Conservation (phyloP, 1,140 invertebrate species). For the Drosophila cardini region DNA sequence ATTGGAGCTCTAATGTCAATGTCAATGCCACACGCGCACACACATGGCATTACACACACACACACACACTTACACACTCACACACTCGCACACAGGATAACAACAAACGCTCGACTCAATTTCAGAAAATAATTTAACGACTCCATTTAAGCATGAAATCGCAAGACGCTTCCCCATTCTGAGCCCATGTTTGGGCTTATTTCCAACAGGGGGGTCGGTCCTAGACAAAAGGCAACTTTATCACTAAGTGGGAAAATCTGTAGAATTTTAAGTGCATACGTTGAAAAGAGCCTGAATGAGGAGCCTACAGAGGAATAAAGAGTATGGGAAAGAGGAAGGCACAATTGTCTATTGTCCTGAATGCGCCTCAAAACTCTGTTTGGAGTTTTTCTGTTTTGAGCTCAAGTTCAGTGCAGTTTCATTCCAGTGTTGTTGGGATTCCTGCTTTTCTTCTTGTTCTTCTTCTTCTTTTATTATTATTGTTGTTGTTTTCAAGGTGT, state of each 20-base stretch:
- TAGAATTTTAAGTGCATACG: constrained; percentile 75
- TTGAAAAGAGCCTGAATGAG: constrained; percentile 5
- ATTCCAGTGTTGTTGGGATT: neutral
- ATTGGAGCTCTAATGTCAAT: constrained; percentile 58
- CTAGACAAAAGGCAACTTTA: constrained; percentile 76
- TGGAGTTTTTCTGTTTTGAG: constrained; percentile 32
- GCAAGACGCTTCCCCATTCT: constrained; percentile 40
- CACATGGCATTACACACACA: constrained; percentile 2
- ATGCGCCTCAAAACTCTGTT: constrained; percentile 43
- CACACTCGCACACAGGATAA: constrained; percentile 23
- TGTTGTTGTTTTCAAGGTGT: constrained; percentile 73
- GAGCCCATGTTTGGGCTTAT: constrained; percentile 58
- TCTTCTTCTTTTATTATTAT: constrained; percentile 6
- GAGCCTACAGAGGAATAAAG: constrained; percentile 26
- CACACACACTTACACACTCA: constrained; percentile 28
- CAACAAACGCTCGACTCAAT: constrained; percentile 75
- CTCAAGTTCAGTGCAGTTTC: constrained; percentile 54
- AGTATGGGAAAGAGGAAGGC: constrained; percentile 1
- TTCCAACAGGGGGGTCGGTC: constrained; percentile 19
- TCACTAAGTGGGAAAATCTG: constrained; percentile 81
- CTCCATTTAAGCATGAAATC: constrained; percentile 80
- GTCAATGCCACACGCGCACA: constrained; percentile 66
- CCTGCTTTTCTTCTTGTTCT: neutral
- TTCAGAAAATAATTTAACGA: constrained; percentile 83
- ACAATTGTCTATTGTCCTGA: constrained; percentile 61